These are phyloP conservation scores for Oncorhynchus nerka DNA, from an alignment of 2,113 vertebrate species.

Conservation along the genomic window DNA sequence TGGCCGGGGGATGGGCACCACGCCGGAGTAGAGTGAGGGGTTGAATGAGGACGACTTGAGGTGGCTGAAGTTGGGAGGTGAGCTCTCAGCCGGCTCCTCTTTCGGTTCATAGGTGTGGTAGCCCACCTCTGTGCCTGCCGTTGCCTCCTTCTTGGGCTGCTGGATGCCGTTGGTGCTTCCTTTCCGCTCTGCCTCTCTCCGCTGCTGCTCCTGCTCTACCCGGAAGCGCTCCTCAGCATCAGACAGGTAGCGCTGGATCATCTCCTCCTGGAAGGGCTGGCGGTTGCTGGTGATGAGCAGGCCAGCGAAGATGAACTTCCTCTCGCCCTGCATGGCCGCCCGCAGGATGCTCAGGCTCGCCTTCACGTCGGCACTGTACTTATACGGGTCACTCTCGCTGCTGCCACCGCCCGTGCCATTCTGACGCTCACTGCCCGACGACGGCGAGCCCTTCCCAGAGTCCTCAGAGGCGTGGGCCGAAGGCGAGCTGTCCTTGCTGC, in stretches of 20 bases:
- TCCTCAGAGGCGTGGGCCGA: constrained; percentile 74
- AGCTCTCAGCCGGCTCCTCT: constrained; percentile 58
- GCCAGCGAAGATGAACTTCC: constrained; percentile 86
- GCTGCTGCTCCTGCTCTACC: constrained; percentile 83
- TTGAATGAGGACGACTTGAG: constrained; percentile 58
- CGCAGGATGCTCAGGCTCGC: constrained; percentile 88
- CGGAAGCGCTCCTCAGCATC: constrained; percentile 89
- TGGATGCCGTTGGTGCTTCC: constrained; percentile 40
- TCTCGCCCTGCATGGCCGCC: constrained; percentile 90
- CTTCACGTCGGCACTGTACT: constrained; percentile 88
- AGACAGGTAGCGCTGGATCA: constrained; percentile 91
- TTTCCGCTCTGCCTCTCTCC: constrained; percentile 80
- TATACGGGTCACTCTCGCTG: constrained; percentile 70
- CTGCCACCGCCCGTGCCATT: constrained; percentile 49
- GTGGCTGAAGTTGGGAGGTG: constrained; percentile 44
- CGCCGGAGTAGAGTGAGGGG: constrained; percentile 77
- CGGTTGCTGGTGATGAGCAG: constrained; percentile 87
- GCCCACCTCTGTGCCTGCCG: constrained; percentile 19
- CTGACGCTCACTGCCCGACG: constrained; percentile 68
- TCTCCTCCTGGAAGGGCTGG: constrained; percentile 96
- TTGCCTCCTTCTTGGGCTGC: constrained; percentile 58
- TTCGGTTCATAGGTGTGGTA: constrained; percentile 53
- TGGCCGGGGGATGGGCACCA: constrained; percentile 84
- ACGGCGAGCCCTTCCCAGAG: constrained; percentile 73
- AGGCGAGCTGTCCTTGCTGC: constrained; percentile 81